Evolutionary conservation across 1,140 invertebrate species (phyloP), one percentile per base, ranked within the genome.

Genomic region (Heliothis subflexa): DNA sequence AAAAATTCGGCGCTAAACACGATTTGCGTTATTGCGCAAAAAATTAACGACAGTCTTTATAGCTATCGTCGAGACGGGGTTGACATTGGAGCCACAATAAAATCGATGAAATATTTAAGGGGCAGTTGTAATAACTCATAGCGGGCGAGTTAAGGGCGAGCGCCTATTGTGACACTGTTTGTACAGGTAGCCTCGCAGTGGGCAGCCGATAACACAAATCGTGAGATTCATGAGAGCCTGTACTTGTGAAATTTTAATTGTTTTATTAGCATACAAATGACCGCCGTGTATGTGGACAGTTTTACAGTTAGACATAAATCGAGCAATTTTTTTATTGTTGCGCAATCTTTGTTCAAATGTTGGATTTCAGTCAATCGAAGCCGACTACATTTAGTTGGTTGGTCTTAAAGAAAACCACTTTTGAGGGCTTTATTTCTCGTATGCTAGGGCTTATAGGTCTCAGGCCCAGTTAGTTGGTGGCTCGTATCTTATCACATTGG

Each of bases 81-180:
- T 94, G 93, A 94, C 93, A 93, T 88, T 76, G 93, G 93, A 92
- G 93, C 93, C 93, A 91, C 88, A 93, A 94, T 94, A 94, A 93
- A 94, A 92, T 93, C 91, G 88, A 93, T 94, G 93, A 94, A 91
- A 92, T 94, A 94, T 94, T 87, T 90, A 85, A 89, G 88, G 93
- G 89, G 85, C 85, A 82, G 83, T 76, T 79, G 83, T 78, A 84
- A 90, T 91, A 91, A 94, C 83, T 93, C 91, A 91, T 90, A 91
- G 88, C 72, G 81, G 73, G 84, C 73, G 73, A 79, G 79, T 83
- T 79, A 81, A 83, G 82, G 74, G 78, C 72, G 54, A 73, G 79
- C 72, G 77, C 70, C 85, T 87, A 88, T 91, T 91, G 89, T 92
- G 81, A 83, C 83, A 78, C 59, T 80, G 86, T 91, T 89, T 84